Conservation (phyloP, 2,797 vertebrate species). For the Tapirus indicus region DNA sequence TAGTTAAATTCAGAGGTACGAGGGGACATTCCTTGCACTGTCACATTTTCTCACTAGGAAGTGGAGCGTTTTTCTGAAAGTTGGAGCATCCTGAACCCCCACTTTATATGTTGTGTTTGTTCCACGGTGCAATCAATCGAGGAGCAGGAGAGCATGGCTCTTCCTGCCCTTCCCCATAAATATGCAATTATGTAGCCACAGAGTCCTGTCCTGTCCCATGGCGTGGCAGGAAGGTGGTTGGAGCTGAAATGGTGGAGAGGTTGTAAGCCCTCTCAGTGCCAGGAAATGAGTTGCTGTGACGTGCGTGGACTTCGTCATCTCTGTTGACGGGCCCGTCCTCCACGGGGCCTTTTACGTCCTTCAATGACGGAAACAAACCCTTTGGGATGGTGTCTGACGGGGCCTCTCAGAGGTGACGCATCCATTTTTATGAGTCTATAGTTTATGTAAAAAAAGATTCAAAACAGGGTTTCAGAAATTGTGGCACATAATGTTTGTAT, state of each 20-base stretch:
- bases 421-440: neutral
- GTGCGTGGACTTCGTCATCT: neutral
- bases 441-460: neutral
- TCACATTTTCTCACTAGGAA: neutral
- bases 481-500: no score
- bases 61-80: neutral
- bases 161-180: neutral
- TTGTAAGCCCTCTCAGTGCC: neutral
- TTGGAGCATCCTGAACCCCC: no score
- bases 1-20: neutral
- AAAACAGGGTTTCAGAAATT: neutral
- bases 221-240: fast-evolving
- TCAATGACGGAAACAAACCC: neutral
- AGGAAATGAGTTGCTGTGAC: neutral
- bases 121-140: fast-evolving
- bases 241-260: fast-evolving
- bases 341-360: neutral
- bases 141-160: fast-evolving
- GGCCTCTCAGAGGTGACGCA: neutral
- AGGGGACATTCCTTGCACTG: fast-evolving
- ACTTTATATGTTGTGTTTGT: fast-evolving
- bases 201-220: fast-evolving
- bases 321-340: no score
- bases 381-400: neutral
- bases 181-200: no score